phyloP scores from a whole-genome alignment of 2,113 vertebrate species.

The Mirza zaza region DNA sequence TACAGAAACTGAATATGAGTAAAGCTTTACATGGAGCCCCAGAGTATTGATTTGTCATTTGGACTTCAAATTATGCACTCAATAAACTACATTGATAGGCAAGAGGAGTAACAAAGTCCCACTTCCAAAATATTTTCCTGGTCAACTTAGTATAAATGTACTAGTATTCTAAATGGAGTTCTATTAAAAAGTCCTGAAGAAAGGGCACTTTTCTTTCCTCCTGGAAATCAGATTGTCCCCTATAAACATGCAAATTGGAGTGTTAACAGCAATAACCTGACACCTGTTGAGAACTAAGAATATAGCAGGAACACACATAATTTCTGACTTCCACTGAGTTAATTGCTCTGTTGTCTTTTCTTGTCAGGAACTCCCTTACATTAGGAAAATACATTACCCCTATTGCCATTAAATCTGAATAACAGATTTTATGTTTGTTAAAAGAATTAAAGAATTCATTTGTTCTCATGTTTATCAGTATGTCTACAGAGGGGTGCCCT shows the following conservation, averaged over 20 bases:
- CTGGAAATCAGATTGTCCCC: neutral
- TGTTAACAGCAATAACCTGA: neutral
- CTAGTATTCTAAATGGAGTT: conserved; percentile 42
- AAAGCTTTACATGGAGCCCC: neutral
- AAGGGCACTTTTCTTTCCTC: neutral
- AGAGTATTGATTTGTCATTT: no score
- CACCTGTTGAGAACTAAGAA: neutral
- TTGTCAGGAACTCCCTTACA: conserved; percentile 24
- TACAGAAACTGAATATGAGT: neutral
- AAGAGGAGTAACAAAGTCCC: neutral
- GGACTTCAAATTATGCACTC: no score
- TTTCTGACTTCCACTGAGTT: conserved; percentile 44
- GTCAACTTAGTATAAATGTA: neutral
- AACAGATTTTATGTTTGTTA: conserved; percentile 43
- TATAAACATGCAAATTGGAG: conserved; percentile 51
- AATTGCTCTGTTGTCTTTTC: conserved; percentile 62
- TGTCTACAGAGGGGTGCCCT: conserved; percentile 45
- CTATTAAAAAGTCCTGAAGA: conserved; percentile 13
- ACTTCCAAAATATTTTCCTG: neutral
- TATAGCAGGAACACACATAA: neutral
- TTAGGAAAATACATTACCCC: conserved; percentile 62
- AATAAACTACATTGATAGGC: neutral
- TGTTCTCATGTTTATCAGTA: conserved; percentile 60
- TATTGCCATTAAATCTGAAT: conserved; percentile 37
- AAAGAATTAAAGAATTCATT: conserved; percentile 71